Base-by-base conservation (phyloP, 2,888 invertebrate genomes). In the Magallana nippona region DNA sequence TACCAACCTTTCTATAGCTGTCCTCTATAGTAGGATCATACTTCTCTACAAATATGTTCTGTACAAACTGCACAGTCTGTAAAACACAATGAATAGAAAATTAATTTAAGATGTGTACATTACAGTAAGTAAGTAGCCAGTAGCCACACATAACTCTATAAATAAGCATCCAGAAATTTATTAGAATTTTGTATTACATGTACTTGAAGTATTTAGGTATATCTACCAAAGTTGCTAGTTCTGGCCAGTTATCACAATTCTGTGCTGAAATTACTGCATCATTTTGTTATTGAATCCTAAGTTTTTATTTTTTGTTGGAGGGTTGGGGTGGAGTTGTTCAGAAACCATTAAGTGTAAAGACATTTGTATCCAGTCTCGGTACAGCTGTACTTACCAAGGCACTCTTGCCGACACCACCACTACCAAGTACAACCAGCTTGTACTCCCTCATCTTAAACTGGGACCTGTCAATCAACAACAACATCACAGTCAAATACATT, bases 21-120 rank as follows among this genome's bases (percentile, higher is more conserved):
- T 99, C 99, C 95, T 99, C 99, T 94, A 99, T 99, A 93, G 99
- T 99, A 89, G 99, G 99, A 95, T 99, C 99, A 93, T 96, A 99
- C 96, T 99, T 99, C 95, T 99, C 99, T 92, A 99, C 99, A 95
- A 99, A 99, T 95, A 99, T 99, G 93, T 99, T 99, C 96, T 99
- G 98, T 90, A 98, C 98, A 95, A 98, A 98, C 95, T 98, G 98
- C 93, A 98, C 98, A 93, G 98, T 98, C 95, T 95, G 93, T 84
- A 93, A 82, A 83, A 81, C 55, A 56, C 32, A 77, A 82, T 78
- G 27, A 32, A 60, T 17, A 0, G 8, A 58, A 63, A 13, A 44
- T 13, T 8, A n/a, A 19, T 27, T 17, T 27, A 55, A 22, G 8
- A n/a, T 44, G 44, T 0, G 44, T 44, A 44, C 44, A 44, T 44